A percentile compares a stretch with the other conserved stretches of the same genome.
phyloP scores from a whole-genome alignment of 2,113 vertebrate genomes.

The Xiphophorus maculatus region DNA sequence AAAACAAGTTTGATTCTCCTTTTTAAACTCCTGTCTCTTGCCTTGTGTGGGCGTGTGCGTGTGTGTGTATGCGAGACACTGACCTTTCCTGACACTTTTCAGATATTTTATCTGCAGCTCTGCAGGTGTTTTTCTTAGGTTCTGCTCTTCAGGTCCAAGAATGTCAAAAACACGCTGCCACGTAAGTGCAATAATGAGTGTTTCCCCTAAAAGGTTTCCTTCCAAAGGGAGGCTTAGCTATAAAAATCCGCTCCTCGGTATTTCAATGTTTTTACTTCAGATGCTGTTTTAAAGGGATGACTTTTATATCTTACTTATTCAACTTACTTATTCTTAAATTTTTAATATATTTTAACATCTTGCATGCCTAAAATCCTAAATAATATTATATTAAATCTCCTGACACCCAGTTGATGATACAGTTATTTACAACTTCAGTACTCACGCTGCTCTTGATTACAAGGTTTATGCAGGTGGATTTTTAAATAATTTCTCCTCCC shows the following conservation, averaged over 20 bases:
- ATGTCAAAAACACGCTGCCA: conserved; percentile 29
- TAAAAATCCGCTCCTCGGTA: conserved; percentile 14
- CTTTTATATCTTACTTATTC: neutral
- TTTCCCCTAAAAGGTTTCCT: conserved; percentile 64
- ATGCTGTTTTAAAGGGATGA: neutral
- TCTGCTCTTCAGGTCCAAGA: conserved; percentile 34
- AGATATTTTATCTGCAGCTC: conserved; percentile 43
- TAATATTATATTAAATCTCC: neutral
- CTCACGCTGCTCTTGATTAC: neutral
- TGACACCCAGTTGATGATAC: neutral
- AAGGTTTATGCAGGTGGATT: neutral
- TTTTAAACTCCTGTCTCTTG: neutral
- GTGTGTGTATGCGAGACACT: neutral
- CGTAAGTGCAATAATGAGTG: conserved; percentile 10
- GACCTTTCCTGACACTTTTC: conserved; percentile 35
- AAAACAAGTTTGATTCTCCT: neutral
- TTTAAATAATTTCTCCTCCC: neutral
- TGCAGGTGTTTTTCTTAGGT: conserved; percentile 28
- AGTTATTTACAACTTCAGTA: neutral
- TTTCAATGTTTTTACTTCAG: conserved; percentile 6
- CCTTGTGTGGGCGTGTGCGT: neutral
- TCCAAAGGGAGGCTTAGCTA: conserved; percentile 27
- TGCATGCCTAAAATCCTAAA: neutral
- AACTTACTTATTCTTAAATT: neutral
- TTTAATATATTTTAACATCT: neutral